Percentiles rank a stretch among this genome's conserved stretches.
These are phyloP conservation scores for Hippocampus mohnikei DNA, from an alignment of 2,113 vertebrate species.

Conservation along the genomic window DNA sequence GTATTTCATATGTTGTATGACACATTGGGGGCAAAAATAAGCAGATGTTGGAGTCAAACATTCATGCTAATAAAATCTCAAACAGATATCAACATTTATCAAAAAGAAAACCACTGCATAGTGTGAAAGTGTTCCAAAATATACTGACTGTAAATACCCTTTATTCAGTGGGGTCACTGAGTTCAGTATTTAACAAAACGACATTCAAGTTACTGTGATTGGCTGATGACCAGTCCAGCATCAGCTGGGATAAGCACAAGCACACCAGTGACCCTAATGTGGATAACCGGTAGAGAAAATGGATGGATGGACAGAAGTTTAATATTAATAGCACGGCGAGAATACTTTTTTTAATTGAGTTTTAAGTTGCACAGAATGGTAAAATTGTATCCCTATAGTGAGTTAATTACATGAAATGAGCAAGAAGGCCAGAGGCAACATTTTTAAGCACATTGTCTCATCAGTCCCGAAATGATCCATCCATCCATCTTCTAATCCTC, in stretches of 20 bases:
- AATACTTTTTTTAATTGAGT: not conserved
- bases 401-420: conserved; percentile 23
- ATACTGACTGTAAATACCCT: not conserved
- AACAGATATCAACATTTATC: conserved; percentile 1
- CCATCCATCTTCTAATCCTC: too few species aligned
- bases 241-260: not conserved
- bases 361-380: not conserved
- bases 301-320: not conserved
- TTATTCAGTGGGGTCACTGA: not conserved
- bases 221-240: not conserved
- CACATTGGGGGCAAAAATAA: not conserved
- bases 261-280: not conserved
- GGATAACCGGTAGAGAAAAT: not conserved
- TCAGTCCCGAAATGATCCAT: too few species aligned
- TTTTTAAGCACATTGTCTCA: conserved; percentile 23
- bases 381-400: not conserved
- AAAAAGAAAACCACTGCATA: not conserved
- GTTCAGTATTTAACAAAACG: not conserved
- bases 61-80: not conserved
- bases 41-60: not conserved
- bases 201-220: not conserved
- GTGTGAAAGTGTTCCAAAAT: not conserved
- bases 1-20: conserved; percentile 1
- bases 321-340: not conserved
- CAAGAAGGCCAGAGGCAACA: conserved; percentile 25